Percentiles rank a stretch among this genome's conserved stretches.
Evolutionary conservation across 2,888 invertebrate genomes (phyloP).

Genomic region (Nemapogon koenigi): DNA sequence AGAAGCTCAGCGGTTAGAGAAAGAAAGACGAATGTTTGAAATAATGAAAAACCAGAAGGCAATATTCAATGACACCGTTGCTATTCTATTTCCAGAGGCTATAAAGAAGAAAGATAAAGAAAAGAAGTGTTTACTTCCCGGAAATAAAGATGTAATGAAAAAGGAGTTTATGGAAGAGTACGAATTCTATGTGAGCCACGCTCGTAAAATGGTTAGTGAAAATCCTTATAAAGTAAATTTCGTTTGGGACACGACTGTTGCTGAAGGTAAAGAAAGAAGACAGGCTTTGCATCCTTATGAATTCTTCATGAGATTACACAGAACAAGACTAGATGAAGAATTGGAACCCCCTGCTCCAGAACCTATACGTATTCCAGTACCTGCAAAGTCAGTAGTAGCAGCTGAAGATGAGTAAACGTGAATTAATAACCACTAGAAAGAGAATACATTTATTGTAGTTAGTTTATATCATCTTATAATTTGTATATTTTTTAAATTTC

Average conservation of each 20-base stretch:
- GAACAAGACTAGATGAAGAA: slow-evolving; percentile 28
- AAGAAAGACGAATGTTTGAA: slow-evolving; percentile 62
- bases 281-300: slow-evolving; percentile 46
- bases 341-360: slow-evolving; percentile 13
- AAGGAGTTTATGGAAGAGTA: slow-evolving; percentile 43
- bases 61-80: slow-evolving; percentile 72
- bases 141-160: slow-evolving; percentile 40
- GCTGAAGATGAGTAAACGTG: too few species aligned
- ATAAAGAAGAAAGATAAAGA: slow-evolving; percentile 48
- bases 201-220: slow-evolving; percentile 40
- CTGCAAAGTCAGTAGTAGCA: too few species aligned
- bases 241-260: slow-evolving; percentile 61
- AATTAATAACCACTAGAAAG: too few species aligned
- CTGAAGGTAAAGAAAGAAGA: slow-evolving; percentile 55
- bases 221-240: slow-evolving; percentile 58
- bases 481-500: too few species aligned
- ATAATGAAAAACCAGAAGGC: slow-evolving; percentile 63
- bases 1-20: slow-evolving; percentile 62
- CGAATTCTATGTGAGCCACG: slow-evolving; percentile 27
- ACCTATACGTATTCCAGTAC: too few species aligned
- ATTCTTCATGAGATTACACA: slow-evolving; percentile 37
- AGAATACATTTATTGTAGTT: too few species aligned
- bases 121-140: slow-evolving; percentile 46
- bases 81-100: slow-evolving; percentile 67
- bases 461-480: too few species aligned